phyloP scores from a whole-genome alignment of 2,888 invertebrate species.

The Cyaniris semiargus region DNA sequence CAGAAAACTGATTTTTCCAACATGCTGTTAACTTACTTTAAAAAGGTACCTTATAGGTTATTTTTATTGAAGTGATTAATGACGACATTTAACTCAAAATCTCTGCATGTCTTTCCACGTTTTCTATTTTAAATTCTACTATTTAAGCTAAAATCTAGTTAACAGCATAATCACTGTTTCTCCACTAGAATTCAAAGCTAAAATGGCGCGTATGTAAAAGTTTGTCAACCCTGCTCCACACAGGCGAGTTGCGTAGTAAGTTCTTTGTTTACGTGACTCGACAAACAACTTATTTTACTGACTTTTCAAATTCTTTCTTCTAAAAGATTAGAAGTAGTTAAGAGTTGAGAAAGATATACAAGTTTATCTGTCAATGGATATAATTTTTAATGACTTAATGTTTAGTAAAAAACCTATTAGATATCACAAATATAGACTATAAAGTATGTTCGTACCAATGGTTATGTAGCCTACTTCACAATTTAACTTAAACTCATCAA shows the following conservation, averaged over 20 bases:
- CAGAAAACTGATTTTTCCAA: no score
- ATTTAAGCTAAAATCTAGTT: background rate
- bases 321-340: background rate
- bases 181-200: background rate
- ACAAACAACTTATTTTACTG: constrained; percentile 11
- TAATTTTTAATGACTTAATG: background rate
- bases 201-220: constrained; percentile 17
- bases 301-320: background rate
- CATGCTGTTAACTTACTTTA: no score
- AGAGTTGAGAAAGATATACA: background rate
- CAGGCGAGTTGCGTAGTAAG: constrained; percentile 20
- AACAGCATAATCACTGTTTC: background rate
- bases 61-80: no score
- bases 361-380: background rate
- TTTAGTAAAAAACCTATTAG: no score
- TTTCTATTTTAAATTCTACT: background rate
- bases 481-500: no score
- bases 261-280: constrained; percentile 26
- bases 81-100: no score
- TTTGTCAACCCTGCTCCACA: constrained; percentile 16
- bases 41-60: no score
- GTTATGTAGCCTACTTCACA: no score
- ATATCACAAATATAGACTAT: no score
- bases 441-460: no score
- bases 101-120: no score